Evolutionary conservation across 2,888 invertebrate genomes (phyloP), one percentile per base, ranked within the genome.

Genomic region (Coleophora deauratella): DNA sequence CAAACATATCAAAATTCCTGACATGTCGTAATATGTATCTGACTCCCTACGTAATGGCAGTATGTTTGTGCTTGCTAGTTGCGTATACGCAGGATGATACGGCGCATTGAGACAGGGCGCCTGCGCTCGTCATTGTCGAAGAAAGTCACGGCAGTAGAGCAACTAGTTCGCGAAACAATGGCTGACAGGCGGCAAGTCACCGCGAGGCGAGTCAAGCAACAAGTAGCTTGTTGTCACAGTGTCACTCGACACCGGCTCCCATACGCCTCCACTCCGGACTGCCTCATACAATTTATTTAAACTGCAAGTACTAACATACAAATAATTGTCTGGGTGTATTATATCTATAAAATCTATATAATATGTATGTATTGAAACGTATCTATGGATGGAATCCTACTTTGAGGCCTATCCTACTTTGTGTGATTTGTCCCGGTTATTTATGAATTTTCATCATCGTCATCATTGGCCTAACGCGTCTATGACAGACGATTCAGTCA

Each of bases 201-300:
- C 51, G 54, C 54, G 54, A 57, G 55, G 51, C 51, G 44, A 47
- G 48, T 47, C 59, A 57, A 61, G 66, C 61, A 67, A 67, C 59
- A 57, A 61, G 66, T 62, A 67, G 68, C 67, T 50, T 59, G 66
- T 69, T 66, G 66, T 59, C 69, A 72, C 70, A 62, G 61, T 72
- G 68, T 71, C 64, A 56, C 55, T 45, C 47, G 51, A 52, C 53
- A 55, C 55, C 43, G 42, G 45, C 45, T 46, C 43, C 44, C 45
- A 49, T 52, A 41, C 47, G 38, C 45, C 47, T 39, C 37, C 44
- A 52, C 57, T 60, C 62, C 59, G 54, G 59, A 56, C 49, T 47
- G 37, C 44, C 37, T 43, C 47, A 45, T 46, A 50, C 40, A 43
- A 47, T 51, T 33, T 31, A 35, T 31, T 42, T 42, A 44, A 46